Base-by-base conservation (phyloP, 2,888 invertebrate genomes). In the Calameuta idolon region DNA sequence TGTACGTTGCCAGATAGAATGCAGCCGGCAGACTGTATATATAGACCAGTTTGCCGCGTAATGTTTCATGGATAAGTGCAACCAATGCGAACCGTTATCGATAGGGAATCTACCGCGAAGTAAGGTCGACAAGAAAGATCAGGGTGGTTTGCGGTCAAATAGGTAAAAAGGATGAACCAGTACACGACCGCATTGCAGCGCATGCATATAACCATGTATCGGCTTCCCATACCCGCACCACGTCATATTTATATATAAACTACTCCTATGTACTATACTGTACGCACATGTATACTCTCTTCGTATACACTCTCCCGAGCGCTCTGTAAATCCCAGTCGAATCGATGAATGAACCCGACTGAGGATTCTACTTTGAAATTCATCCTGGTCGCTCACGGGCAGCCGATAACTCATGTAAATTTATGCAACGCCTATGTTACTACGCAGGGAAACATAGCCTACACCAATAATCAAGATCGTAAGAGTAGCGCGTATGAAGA, bases 401-500 rank as follows among this genome's bases (percentile, higher is more conserved):
- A 81, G 83, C 80, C 82, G 82, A 83, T 85, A 82, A 80, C 81
- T 83, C 84, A 85, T 87, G 86, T 84, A 84, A 86, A 87, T 87
- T 83, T 71, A 71, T 71, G 71, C 71, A 71, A 34, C 55, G 23
- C 55, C 55, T 55, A 79, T 76, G 80, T 75, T 76, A 76, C 74
- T 55, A 68, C 76, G 78, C 76, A 81, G 76, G 76, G 33, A 77
- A 34, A 75, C 33, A 71, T 75, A 34, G 79, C 77, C 81, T 79
- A 80, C 81, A 81, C 80, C 85, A 81, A 86, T 84, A 84, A 85
- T 86, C 86, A 84, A 84, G 84, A 86, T 85, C 83, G 82, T 82
- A 81, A 79, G 12, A 75, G 69, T 34, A 12, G 30, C 37, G 69
- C 69, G 40, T 31, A 73, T 69, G n/a, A 55, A 37, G 74, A 31